Evolutionary conservation across 2,113 vertebrate species (phyloP), one percentile per base, ranked within the genome.

Genomic region (Pitta sordida): DNA sequence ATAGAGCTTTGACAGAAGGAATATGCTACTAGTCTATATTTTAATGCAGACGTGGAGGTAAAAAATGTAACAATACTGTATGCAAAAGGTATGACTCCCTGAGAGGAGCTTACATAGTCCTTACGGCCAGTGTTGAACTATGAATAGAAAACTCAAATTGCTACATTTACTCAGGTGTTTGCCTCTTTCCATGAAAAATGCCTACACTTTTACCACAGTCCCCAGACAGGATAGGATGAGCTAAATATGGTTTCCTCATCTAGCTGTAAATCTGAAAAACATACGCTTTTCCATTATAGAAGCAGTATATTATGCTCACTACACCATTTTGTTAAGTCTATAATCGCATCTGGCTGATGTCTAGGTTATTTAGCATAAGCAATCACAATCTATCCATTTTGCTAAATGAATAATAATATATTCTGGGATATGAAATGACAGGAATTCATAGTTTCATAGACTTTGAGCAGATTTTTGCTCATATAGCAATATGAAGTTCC

Each of bases 331-430:
- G 41, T 81, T 93, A 79, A 82, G 69, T 60, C 56, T 70, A 27
- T 68, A 37, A 75, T 2, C 20, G 80, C 77, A 91, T 81, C 64
- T 92, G 89, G 56, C 56, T 93, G 81, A 56, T 79, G 86, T 55
- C 81, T 82, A 76, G 37, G 46, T 91, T 95, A 92, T 89, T 96
- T 92, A 79, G 91, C 89, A 85, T 79, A 92, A 87, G 78, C 46
- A 93, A 87, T 75, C 91, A 92, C 91, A 93, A 64, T 82, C 44
- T 78, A 60, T 64, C 60, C 77, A 82, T 92, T 94, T 62, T 24
- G 53, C 41, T 88, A 93, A 95, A 83, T 70, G 64, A 94, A 83
- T 86, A 95, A 76, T 88, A 90, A 70, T 83, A 78, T 60, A 32
- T 89, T 82, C 44, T 79, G 69, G 77, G 62, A 52, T 86, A 84